Conservation (phyloP, 2,797 vertebrate species). For the Rhinophrynus dorsalis region DNA sequence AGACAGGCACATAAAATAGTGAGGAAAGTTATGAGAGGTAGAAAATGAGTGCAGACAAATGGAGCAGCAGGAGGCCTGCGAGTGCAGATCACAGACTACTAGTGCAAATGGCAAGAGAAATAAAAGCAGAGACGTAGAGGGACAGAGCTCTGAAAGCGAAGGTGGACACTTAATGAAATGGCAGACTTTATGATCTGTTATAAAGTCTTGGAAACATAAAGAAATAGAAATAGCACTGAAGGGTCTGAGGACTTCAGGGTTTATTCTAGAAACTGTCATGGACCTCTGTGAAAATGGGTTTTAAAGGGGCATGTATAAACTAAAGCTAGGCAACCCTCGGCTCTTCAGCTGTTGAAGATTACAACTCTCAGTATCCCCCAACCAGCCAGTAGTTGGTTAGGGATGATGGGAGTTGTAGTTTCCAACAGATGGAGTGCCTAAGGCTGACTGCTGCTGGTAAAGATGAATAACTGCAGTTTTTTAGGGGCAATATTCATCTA, state of each 20-base stretch:
- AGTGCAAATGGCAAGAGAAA: background rate
- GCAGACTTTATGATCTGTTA: background rate
- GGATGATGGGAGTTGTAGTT: no score
- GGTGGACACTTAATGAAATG: conserved; percentile 6
- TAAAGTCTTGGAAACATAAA: background rate
- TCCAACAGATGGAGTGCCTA: no score
- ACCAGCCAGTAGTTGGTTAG: no score
- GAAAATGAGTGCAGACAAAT: conserved; percentile 33
- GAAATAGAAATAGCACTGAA: background rate
- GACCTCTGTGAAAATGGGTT: no score
- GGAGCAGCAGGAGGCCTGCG: conserved; percentile 26
- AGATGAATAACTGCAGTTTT: no score
- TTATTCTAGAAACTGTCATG: background rate
- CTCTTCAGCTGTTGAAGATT: no score
- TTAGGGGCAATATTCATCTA: no score
- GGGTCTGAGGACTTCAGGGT: background rate
- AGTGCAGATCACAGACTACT: conserved; percentile 23
- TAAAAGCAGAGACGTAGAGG: background rate
- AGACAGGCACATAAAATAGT: conserved; percentile 32
- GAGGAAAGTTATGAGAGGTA: conserved; percentile 36
- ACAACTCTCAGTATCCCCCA: no score
- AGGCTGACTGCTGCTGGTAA: no score
- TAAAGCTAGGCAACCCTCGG: no score
- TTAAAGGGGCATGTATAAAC: no score
- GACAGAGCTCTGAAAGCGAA: conserved; percentile 23